phyloP scores from a whole-genome alignment of 2,113 vertebrate species.

The Calidris pugnax region DNA sequence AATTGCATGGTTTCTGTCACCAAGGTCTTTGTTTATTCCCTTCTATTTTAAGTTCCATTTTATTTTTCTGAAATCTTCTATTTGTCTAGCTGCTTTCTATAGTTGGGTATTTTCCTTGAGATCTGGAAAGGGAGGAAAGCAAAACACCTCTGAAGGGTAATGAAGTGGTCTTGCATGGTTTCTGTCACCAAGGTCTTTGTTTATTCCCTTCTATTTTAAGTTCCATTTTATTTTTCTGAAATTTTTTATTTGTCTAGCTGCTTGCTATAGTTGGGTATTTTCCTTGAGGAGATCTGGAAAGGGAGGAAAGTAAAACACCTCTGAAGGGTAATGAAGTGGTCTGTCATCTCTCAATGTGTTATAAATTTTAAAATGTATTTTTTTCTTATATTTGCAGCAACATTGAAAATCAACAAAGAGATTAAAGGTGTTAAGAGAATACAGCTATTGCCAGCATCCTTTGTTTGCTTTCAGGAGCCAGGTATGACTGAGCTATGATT shows the following conservation, averaged over 20 bases:
- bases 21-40: background rate
- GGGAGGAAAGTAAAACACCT: background rate
- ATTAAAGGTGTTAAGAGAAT: slow-evolving; percentile 81
- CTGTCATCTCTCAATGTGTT: background rate
- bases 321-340: background rate
- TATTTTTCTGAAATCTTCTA: background rate
- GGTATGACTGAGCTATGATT: slow-evolving; percentile 71
- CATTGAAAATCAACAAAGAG: slow-evolving; percentile 80
- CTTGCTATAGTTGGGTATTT: background rate
- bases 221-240: background rate
- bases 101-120: background rate
- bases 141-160: background rate
- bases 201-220: background rate
- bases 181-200: background rate
- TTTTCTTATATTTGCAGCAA: slow-evolving; percentile 71
- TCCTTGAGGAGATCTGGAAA: background rate
- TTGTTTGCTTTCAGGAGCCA: slow-evolving; percentile 77
- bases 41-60: background rate
- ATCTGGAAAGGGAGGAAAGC: background rate
- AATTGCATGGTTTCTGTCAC: background rate
- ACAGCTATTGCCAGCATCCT: slow-evolving; percentile 80
- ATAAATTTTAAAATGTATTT: background rate
- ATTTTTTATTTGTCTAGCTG: background rate
- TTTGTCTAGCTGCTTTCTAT: background rate
- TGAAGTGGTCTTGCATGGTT: background rate